Base-by-base conservation (phyloP, 2,888 invertebrate genomes). In the Microctonus aethiopoides region DNA sequence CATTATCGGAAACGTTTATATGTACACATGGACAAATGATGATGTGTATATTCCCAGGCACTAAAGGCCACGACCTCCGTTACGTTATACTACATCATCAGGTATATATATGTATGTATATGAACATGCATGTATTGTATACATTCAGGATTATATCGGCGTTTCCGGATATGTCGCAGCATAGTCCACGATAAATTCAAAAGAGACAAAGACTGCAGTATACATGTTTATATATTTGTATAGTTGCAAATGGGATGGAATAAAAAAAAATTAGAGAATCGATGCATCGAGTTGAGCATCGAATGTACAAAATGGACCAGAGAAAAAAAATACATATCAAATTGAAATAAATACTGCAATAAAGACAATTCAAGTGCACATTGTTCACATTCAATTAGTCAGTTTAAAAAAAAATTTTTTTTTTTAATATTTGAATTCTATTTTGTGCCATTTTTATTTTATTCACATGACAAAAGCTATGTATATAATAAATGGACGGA, bases 111-210 rank as follows among this genome's bases (percentile, higher is more conserved):
- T 32, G 32, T 34, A 63, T 20, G 63, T 32, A 22, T 29, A 29
- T 29, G n/a, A n/a, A n/a, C n/a, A 29, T 29, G 7, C 29, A 29
- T 29, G 7, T 29, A 29, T 29, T 29, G 29, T 29, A 29, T 7
- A 29, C 29, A 29, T 29, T 29, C 7, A 32, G 63, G 63, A 64
- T 64, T 69, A 69, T 64, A 69, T 64, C 64, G 64, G 64, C 22
- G 36, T 69, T 69, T 64, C 52, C 64, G 52, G 69, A 46, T n/a
- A n/a, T 46, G 54, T 41, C 46, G 54, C 29, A 7, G 7, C 29
- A 7, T 1, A 16, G 29, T 29, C 36, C 10, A 29, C 57, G 63
- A 62, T 63, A 57, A 63, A 64, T 57, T 68, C 63, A 16, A 64
- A 68, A 63, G 63, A 24, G 63, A 68, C 63, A 57, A 41, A 41